Conservation (phyloP, 2,888 invertebrate species). For the Diaperis boleti region DNA sequence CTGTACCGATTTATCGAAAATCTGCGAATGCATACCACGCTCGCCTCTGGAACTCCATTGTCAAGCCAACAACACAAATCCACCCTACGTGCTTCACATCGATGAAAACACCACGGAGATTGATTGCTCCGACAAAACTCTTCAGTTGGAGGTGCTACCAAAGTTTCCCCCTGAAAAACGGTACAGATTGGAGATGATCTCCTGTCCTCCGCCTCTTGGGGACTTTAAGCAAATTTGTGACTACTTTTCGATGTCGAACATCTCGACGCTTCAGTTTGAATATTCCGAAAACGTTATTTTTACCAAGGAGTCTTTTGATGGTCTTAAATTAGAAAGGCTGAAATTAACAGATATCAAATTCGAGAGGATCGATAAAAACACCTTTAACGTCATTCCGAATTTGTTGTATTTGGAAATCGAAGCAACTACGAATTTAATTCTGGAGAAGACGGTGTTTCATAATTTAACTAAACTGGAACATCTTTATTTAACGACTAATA, state of each 20-base stretch:
- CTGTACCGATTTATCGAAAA: too few relatives aligned
- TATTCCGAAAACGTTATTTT: neutral
- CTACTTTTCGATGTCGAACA: neutral
- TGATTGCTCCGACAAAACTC: too few relatives aligned
- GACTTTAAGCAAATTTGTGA: neutral
- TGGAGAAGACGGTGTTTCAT: neutral
- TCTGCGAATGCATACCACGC: too few relatives aligned
- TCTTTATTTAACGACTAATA: neutral
- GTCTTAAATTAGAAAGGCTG: conserved; percentile 18
- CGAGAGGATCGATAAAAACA: neutral
- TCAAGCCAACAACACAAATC: too few relatives aligned
- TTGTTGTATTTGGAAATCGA: neutral
- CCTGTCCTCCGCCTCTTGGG: neutral
- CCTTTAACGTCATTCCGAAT: conserved; percentile 1
- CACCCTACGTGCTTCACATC: too few relatives aligned
- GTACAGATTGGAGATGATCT: neutral
- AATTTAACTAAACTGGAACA: neutral
- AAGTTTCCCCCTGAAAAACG: neutral
- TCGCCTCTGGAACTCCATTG: too few relatives aligned
- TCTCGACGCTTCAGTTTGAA: neutral
- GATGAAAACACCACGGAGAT: too few relatives aligned
- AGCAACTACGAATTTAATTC: neutral
- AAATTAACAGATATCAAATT: neutral
- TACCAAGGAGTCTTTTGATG: neutral
- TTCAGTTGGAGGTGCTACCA: too few relatives aligned